phyloP scores from a whole-genome alignment of 2,113 vertebrate species.

The Labrus mixtus region DNA sequence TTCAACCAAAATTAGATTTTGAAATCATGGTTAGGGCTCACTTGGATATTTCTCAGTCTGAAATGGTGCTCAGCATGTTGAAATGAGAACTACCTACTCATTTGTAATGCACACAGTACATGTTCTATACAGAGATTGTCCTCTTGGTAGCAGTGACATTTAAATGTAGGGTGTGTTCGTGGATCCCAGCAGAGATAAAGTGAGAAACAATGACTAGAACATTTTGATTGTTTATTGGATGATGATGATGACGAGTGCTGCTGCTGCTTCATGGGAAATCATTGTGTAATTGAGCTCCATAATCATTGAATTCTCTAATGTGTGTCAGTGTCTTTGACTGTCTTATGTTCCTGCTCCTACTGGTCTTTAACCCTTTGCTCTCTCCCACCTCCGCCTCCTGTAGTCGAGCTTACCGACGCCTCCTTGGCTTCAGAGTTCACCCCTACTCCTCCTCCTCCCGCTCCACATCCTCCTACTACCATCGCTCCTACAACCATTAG shows the following conservation, averaged over 20 bases:
- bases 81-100: background rate
- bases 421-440: constrained; percentile 76
- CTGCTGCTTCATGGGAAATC: background rate
- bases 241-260: background rate
- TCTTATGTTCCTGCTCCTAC: constrained; percentile 31
- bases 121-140: constrained; percentile 27
- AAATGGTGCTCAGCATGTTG: too few relatives aligned
- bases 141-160: constrained; percentile 54
- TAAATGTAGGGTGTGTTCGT: background rate
- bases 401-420: constrained; percentile 81
- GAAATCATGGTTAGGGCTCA: too few relatives aligned
- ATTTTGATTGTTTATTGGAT: background rate
- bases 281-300: constrained; percentile 21
- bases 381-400: constrained; percentile 76
- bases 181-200: background rate
- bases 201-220: background rate
- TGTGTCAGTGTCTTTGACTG: constrained; percentile 29
- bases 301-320: constrained; percentile 3
- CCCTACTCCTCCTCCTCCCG: constrained; percentile 72
- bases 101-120: background rate
- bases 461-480: constrained; percentile 72
- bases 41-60: too few relatives aligned
- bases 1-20: too few relatives aligned
- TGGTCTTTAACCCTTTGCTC: constrained; percentile 79
- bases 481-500: constrained; percentile 72